Percentiles rank a stretch among this genome's conserved stretches.
phyloP scores from a whole-genome alignment of 2,113 vertebrate genomes.

The Megaptera novaeangliae region DNA sequence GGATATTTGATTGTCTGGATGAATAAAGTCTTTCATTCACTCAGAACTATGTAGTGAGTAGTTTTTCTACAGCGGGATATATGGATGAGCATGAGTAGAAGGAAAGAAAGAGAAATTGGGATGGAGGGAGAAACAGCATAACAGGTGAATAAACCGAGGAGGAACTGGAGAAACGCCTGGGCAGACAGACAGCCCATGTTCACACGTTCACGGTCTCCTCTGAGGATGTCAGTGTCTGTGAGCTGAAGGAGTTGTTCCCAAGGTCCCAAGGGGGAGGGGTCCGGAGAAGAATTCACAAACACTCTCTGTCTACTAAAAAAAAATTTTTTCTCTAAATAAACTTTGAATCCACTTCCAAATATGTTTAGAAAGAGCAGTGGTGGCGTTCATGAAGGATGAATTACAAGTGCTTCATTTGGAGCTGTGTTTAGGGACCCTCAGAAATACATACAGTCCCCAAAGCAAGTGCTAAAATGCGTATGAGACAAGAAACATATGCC shows the following conservation, averaged over 20 bases:
- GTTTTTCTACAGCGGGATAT: not conserved
- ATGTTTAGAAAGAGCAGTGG: conserved; percentile 46
- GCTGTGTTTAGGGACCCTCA: conserved; percentile 36
- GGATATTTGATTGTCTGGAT: not conserved
- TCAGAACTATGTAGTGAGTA: not conserved
- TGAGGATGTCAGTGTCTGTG: not conserved
- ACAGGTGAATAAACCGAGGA: not conserved
- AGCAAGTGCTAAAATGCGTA: not conserved
- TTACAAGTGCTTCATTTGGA: not conserved
- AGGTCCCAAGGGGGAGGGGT: not conserved
- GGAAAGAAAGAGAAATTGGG: not conserved
- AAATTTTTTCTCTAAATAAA: conserved; percentile 61
- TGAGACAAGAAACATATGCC: conserved; percentile 67
- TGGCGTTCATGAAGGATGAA: conserved; percentile 30
- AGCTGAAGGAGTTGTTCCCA: not conserved
- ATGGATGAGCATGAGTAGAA: not conserved
- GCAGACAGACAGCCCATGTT: not conserved
- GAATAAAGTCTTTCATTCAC: not conserved
- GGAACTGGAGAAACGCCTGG: not conserved
- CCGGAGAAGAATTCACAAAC: not conserved
- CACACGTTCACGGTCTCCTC: not conserved
- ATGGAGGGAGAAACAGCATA: not conserved
- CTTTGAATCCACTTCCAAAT: conserved; percentile 52
- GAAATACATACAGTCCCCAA: conserved; percentile 7
- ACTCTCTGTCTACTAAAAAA: not conserved